Evolutionary conservation across 37 sponge, comb jelly and placozoan species (phyloP), one percentile per base, ranked within the genome.

Genomic region (Spongilla lacustris): DNA sequence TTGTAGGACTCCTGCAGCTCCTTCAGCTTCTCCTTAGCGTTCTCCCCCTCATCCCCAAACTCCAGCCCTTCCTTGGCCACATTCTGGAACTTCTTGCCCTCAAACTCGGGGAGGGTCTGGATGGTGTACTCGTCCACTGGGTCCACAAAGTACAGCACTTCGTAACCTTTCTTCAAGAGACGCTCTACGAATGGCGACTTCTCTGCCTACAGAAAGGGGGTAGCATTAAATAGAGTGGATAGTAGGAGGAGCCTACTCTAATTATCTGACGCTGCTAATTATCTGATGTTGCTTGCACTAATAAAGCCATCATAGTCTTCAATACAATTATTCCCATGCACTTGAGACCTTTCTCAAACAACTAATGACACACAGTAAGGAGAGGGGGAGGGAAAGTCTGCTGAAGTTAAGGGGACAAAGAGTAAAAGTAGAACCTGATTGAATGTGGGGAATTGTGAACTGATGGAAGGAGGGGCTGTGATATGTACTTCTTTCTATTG

Each of bases 11-110:
- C 89, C 71, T 86, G 83, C 67, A 95, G 67, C 27, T 77, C 90
- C 78, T 97, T 95, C 28, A 93, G 70, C 66, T 87, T 78, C 67
- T 99, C 95, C 79, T 99, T 99, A 8, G 85, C 91, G 46, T 84
- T 74, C 33, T 95, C 93, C 8, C 88, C 83, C 72, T 97, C 94
- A 27, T 99, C 99, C 2, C 82, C 77, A 48, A 97, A 84, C 81
- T 89, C 89, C 35, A 99, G 81, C 27, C 98, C 98, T 74, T 99
- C 99, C 85, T 99, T 99, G 50, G 99, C 99, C 28, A 94, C 96
- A 74, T 99, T 97, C 90, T 87, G 88, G 76, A 87, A 87, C 68
- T 87, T 87, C 80, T 84, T 97, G 0, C 98, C 96, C 77, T 99
- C 99, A 85, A 89, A 99, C 58, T 99, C 99, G 10, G 97, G 93